These are phyloP conservation scores for Ricordea florida DNA, from an alignment of 92 coral and sea anemone species.

Conservation along the genomic window DNA sequence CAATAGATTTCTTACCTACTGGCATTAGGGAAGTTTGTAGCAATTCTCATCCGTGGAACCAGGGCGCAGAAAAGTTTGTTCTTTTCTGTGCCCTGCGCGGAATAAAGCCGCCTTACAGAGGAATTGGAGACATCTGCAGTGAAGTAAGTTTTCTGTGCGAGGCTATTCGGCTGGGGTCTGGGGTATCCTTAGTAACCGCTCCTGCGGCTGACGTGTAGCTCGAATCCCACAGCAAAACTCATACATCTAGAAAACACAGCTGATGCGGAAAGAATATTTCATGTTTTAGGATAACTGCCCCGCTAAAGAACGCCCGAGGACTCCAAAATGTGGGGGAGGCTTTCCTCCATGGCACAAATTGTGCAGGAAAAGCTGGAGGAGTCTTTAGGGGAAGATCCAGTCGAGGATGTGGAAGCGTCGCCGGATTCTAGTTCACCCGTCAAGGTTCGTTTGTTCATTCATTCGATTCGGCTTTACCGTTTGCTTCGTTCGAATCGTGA, in stretches of 20 bases:
- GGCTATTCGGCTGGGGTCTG: background rate
- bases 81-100: no score
- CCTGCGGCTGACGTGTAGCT: constrained; percentile 46
- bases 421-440: constrained; percentile 31
- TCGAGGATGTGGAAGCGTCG: constrained; percentile 18
- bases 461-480: background rate
- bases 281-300: background rate
- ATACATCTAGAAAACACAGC: constrained; percentile 11
- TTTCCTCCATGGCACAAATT: constrained; percentile 83
- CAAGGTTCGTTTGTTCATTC: background rate
- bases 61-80: no score
- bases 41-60: no score
- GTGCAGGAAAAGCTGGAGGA: constrained; percentile 95
- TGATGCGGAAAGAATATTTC: constrained; percentile 6
- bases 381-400: constrained; percentile 85
- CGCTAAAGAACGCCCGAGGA: background rate
- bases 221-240: background rate
- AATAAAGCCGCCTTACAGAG: no score
- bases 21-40: no score
- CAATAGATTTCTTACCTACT: no score
- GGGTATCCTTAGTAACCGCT: background rate
- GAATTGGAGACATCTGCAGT: no score
- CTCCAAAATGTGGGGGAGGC: constrained; percentile 92
- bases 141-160: no score
- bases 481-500: no score